A percentile compares a stretch with the other conserved stretches of the same genome.
Evolutionary conservation across 1,140 invertebrate species (phyloP).

Genomic region (Probaryconus sp.): DNA sequence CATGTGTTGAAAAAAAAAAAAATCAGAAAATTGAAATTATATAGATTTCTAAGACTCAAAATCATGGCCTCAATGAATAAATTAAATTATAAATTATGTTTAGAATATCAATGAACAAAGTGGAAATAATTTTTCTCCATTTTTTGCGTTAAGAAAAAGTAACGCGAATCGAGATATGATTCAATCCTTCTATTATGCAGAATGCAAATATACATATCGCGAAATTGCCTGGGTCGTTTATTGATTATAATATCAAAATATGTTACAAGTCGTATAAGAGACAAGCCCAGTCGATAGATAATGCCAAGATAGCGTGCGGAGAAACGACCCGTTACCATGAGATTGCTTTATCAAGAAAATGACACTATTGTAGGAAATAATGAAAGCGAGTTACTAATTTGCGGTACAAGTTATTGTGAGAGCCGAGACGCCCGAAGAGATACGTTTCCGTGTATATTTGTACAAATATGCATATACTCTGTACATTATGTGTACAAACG

Average conservation of each 20-base stretch:
- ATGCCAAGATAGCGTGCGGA: conserved; percentile 19
- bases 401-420: conserved; percentile 34
- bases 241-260: conserved; percentile 51
- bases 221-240: too few species aligned
- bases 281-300: conserved; percentile 19
- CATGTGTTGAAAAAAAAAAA: too few species aligned
- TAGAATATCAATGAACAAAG: too few species aligned
- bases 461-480: conserved; percentile 31
- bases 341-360: conserved; percentile 46
- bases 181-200: too few species aligned
- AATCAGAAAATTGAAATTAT: too few species aligned
- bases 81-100: too few species aligned
- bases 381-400: conserved; percentile 41
- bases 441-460: conserved; percentile 31
- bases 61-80: too few species aligned
- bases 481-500: conserved; percentile 28
- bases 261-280: conserved; percentile 31
- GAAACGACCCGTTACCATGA: conserved; percentile 37
- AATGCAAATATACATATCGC: too few species aligned
- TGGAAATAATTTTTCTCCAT: too few species aligned
- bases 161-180: too few species aligned
- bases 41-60: too few species aligned
- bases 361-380: conserved; percentile 49
- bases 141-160: too few species aligned
- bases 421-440: background rate